These are phyloP conservation scores for Anoplophora glabripennis DNA, from an alignment of 1,140 invertebrate genomes.

Conservation along the genomic window DNA sequence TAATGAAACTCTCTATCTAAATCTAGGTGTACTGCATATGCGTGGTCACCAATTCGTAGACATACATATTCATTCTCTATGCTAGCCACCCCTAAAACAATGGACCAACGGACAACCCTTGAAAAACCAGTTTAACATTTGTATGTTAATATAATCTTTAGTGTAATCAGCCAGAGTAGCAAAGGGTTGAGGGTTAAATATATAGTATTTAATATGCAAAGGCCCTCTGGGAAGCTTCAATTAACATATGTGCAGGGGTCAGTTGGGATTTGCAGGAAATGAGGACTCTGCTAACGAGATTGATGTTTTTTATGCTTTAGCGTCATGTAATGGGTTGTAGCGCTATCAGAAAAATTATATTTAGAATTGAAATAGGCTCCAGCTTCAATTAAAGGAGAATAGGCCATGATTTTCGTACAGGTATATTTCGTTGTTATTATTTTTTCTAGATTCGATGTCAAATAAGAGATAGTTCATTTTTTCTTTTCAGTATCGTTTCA, in stretches of 20 bases:
- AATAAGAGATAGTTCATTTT: too few relatives aligned
- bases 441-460: too few relatives aligned
- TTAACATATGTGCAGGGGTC: slow-evolving; percentile 33
- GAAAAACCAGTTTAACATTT: slow-evolving; percentile 12
- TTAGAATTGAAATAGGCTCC: too few relatives aligned
- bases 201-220: slow-evolving; percentile 24
- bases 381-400: too few relatives aligned
- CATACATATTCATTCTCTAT: not conserved
- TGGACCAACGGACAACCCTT: slow-evolving; percentile 13
- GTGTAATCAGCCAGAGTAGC: not conserved
- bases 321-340: too few relatives aligned
- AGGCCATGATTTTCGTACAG: too few relatives aligned
- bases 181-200: slow-evolving; percentile 2
- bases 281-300: not conserved
- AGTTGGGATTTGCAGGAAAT: slow-evolving; percentile 24
- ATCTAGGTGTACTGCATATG: slow-evolving; percentile 6
- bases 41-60: slow-evolving; percentile 2
- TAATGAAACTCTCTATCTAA: not conserved
- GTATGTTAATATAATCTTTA: slow-evolving; percentile 8
- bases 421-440: too few relatives aligned
- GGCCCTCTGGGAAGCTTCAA: slow-evolving; percentile 14
- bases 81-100: slow-evolving; percentile 6
- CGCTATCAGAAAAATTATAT: too few relatives aligned
- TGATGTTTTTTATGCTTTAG: too few relatives aligned
- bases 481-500: too few relatives aligned